These are phyloP conservation scores for Myotis planiceps DNA, from an alignment of 2,797 vertebrate species.

Conservation along the genomic window DNA sequence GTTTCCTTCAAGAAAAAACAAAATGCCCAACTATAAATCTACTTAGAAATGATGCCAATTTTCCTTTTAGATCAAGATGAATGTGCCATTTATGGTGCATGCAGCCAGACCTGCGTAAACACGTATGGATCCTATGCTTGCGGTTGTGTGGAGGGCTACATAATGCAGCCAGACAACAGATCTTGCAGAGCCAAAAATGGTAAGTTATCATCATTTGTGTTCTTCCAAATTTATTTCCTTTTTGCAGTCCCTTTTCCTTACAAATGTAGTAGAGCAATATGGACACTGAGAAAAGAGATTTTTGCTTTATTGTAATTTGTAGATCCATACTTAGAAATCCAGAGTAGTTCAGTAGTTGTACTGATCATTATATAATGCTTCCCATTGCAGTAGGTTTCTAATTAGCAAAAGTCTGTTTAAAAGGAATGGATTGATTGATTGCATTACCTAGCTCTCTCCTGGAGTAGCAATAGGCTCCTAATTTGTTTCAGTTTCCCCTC, in stretches of 20 bases:
- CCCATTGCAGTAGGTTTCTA: slow-evolving; percentile 12
- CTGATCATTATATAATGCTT: background rate
- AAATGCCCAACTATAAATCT: slow-evolving; percentile 57
- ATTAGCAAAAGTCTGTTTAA: slow-evolving; percentile 34
- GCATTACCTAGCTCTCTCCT: background rate
- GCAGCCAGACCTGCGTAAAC: slow-evolving; percentile 96
- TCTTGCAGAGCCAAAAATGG: slow-evolving; percentile 97
- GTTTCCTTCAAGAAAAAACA: slow-evolving; percentile 64
- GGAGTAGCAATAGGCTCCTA: background rate
- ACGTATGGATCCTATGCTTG: slow-evolving; percentile 95
- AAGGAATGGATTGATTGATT: slow-evolving; percentile 21
- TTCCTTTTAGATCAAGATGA: slow-evolving; percentile 95
- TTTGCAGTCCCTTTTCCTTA: background rate
- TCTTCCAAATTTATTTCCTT: background rate
- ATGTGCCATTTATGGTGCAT: slow-evolving; percentile 93
- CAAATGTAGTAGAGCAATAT: background rate
- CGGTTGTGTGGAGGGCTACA: slow-evolving; percentile 95
- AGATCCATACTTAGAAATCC: background rate
- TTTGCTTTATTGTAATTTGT: background rate
- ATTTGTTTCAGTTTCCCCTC: background rate
- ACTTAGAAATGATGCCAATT: slow-evolving; percentile 83
- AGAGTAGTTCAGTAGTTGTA: background rate
- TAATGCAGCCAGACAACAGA: slow-evolving; percentile 93
- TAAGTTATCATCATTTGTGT: slow-evolving; percentile 85
- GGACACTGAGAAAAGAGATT: background rate